Percentiles rank a stretch among this genome's conserved stretches.
Conservation (phyloP, 2,113 vertebrate genomes). For the Chloropsis hardwickii region DNA sequence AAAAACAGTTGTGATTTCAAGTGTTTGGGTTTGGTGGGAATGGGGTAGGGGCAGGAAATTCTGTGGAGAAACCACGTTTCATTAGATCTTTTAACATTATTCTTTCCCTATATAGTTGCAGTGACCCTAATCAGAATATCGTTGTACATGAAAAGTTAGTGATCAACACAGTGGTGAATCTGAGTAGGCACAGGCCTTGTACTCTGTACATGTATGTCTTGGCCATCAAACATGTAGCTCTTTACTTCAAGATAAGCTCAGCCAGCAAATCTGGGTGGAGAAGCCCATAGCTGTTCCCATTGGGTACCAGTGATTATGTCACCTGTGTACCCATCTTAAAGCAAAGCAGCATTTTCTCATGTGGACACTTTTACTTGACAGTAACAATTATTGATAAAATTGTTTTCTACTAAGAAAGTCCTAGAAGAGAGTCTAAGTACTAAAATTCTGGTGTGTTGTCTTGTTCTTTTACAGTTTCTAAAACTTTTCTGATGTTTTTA, state of each 20-base stretch:
- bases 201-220: background rate
- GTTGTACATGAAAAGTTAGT: background rate
- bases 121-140: background rate
- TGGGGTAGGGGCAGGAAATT: background rate
- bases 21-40: accelerated
- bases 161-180: background rate
- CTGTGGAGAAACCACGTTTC: background rate
- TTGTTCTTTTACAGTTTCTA: too few species aligned
- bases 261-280: background rate
- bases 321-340: background rate
- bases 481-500: too few species aligned
- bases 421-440: background rate
- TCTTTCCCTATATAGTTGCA: background rate
- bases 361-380: background rate
- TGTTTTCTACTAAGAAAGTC: background rate
- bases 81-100: background rate
- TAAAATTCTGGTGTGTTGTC: background rate
- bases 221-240: background rate
- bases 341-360: background rate
- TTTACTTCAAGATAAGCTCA: background rate
- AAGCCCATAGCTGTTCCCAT: background rate
- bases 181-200: background rate
- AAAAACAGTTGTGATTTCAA: background rate
- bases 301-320: background rate
- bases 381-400: background rate